Percentiles rank a stretch among this genome's conserved stretches.
Evolutionary conservation across 1,140 invertebrate genomes (phyloP).

Genomic region (Anastrepha obliqua): DNA sequence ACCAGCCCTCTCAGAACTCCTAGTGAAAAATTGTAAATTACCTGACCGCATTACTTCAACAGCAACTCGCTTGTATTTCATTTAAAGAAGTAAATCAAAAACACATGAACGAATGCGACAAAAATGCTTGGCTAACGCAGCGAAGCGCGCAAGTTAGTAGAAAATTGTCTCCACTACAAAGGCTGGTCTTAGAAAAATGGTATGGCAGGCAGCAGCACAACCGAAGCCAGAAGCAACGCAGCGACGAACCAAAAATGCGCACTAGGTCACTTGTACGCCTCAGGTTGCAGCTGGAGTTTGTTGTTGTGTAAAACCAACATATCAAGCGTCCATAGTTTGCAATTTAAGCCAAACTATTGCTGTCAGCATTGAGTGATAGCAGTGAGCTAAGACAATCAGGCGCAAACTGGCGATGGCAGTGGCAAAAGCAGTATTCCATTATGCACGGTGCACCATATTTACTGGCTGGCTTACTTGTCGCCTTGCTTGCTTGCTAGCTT

Average conservation of each 20-base stretch:
- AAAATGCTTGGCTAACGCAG: not conserved
- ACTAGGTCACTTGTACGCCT: constrained; percentile 27
- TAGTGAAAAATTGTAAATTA: not conserved
- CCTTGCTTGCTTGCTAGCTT: not conserved
- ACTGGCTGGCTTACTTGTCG: not conserved
- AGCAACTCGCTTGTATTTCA: not conserved
- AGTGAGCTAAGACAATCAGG: not conserved
- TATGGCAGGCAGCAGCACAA: not conserved
- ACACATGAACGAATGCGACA: not conserved
- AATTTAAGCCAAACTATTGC: not conserved
- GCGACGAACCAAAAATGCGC: constrained; percentile 26
- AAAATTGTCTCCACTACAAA: not conserved
- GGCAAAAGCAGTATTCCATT: not conserved
- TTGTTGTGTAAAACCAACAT: not conserved
- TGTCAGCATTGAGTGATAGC: not conserved
- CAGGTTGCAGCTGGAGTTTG: not conserved
- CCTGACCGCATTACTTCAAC: not conserved
- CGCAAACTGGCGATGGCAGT: not conserved
- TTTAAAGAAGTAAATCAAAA: not conserved
- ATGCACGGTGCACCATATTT: not conserved
- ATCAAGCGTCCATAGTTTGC: not conserved
- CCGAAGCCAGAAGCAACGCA: not conserved
- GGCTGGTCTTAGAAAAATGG: not conserved
- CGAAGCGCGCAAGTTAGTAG: not conserved
- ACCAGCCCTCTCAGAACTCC: not conserved